Base-by-base conservation (phyloP, 1,140 invertebrate genomes). In the Diorhabda elongata region DNA sequence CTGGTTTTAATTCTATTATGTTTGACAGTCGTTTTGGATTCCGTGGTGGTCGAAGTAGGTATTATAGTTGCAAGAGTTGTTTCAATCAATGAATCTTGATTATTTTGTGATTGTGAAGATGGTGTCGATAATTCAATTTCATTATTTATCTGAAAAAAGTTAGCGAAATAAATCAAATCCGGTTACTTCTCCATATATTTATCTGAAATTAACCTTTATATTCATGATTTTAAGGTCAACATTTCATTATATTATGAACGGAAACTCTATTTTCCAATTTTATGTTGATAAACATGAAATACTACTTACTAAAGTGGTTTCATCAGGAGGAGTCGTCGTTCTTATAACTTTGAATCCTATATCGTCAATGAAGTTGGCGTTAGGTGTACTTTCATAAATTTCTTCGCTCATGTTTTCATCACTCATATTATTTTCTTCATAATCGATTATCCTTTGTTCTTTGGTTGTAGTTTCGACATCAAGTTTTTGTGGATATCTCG, bases 1-100 rank as follows among this genome's bases (percentile, higher is more conserved):
- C 78, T 69, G 6, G 47, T 61, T 67, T 74, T 71, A 64, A 81
- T 72, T 82, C 83, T 44, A 66, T 73, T 61, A n/a, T 71, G 2
- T 81, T 71, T 76, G 79, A 81, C 69, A 81, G 82, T 72, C 5
- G 74, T 74, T 61, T 42, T 82, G 58, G 71, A 45, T 44, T 68
- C 69, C 4, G 71, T 71, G 11, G 71, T 70, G 11, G 74, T 71
- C 5, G 70, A 69, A 43, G 61, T 42, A 52, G 72, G 60, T 5
- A 61, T 73, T 42, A 68, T 74, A 47, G 68, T 72, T 26, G 56
- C 44, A n/a, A 65, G 11, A 42, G 69, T 66, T 58, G 47, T 71
- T 11, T 75, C 69, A 59, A 74, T 67, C 56, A 58, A 67, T 62
- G 47, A n/a, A 5, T 64, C 42, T 9, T 26, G 67, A 6, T 26